A percentile compares a stretch with the other conserved stretches of the same genome.
Conservation (phyloP, 2,113 vertebrate species). For the Gallinago media region DNA sequence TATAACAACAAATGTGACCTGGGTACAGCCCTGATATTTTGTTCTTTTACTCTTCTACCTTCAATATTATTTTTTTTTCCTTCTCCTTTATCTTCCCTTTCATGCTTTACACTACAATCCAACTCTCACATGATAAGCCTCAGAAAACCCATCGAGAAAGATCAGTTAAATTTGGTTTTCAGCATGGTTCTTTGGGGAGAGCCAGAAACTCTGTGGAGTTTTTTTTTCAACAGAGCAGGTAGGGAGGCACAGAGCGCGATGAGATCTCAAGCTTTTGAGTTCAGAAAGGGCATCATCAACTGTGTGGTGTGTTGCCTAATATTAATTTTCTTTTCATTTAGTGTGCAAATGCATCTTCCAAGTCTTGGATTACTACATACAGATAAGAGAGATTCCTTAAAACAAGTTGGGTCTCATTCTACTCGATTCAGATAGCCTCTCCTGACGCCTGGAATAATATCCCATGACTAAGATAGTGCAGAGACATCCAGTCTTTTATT, state of each 20-base stretch:
- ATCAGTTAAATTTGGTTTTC: neutral
- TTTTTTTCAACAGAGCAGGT: neutral
- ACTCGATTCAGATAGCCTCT: neutral
- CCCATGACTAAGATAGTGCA: neutral
- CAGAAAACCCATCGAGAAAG: neutral
- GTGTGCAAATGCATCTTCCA: neutral
- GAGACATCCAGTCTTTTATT: neutral
- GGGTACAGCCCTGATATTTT: neutral
- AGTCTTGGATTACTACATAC: neutral
- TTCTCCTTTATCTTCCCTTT: neutral
- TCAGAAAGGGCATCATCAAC: neutral
- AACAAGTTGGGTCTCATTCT: conserved; percentile 35
- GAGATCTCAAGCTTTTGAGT: neutral
- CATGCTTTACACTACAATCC: neutral
- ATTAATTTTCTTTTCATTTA: neutral
- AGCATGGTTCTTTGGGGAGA: neutral
- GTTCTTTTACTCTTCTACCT: neutral
- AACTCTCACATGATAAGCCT: neutral
- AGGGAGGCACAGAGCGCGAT: neutral
- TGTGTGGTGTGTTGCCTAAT: neutral
- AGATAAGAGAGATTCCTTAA: conserved; percentile 26
- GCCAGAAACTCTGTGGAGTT: neutral
- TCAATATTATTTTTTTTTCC: neutral
- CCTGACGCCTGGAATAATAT: neutral
- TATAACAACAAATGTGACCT: neutral